Base-by-base conservation (phyloP, 2,797 vertebrate species). In the Melanotaenia trifasciata region DNA sequence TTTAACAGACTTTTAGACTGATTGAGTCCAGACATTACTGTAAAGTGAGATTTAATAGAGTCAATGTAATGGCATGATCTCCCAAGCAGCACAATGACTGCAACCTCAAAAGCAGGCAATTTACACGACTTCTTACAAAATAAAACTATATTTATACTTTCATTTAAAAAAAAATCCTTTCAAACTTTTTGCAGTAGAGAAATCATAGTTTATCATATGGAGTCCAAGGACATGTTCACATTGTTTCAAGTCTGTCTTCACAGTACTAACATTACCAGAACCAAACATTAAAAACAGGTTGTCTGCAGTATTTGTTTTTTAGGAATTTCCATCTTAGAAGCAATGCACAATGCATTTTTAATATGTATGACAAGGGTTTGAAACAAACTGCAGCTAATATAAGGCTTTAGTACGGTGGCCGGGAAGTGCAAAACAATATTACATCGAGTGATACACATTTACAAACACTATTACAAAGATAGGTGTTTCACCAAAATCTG, bases 221-320 rank as follows among this genome's bases (percentile, higher is more conserved):
- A 45, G 43, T 62, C 58, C 26, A 66, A 54, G 16, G 35, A 64
- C 16, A 43, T n/a, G 24, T 61, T 78, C 35, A 72, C 51, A 57
- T 30, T 22, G 65, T 56, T 57, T 53, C 22, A 13, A 28, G 28
- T 64, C 18, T 22, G 6, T 38, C 30, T 53, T 53, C 13, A 40
- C 70, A 57, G 47, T 58, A 8, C 33, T 45, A 53, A 4, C 24
- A 26, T 50, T 50, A 20, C 20, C 47, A 50, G n/a, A n/a, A 47
- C 6, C 24, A 28, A 28, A 54, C 24, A 54, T 28, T 28, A 51
- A 26, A 56, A 30, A 56, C 13, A 14, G 53, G 22, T 14, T 12
- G 1, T 56, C 24, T 56, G 53, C 26, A 56, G 14, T 30, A 56
- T 50, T 33, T n/a, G 35, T 50, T 28, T n/a, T 22, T 3, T 3